Evolutionary conservation across 1,140 invertebrate genomes (phyloP), one percentile per base, ranked within the genome.

Genomic region (Sipha flava): DNA sequence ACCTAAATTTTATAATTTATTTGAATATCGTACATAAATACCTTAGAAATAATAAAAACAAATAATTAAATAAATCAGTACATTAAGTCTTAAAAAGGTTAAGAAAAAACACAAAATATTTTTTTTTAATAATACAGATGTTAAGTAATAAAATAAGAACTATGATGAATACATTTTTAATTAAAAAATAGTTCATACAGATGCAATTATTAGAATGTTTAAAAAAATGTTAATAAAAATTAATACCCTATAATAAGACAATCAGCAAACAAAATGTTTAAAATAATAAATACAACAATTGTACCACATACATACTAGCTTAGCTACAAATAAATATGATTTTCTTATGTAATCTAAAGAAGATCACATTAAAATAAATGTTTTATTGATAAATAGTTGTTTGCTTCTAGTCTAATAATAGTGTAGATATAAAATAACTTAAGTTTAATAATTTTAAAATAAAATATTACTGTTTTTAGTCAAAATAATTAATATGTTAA

Each of bases 231-330:
- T 57, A 10, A 75, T 40, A 75, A 2, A 75, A 57, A 75, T 57
- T 31, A 73, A 73, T 75, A 57, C n/a, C 18, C 29, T 73, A 54
- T 40, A 40, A 75, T 57, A n/a, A 34, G 23, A 52, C 49, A 54
- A 37, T 73, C 29, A 34, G 3, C 37, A 75, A 77, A 59, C 57
- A 75, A 43, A 40, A 73, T 23, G 31, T 21, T 47, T 70, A 47
- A 49, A 54, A 75, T 75, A 75, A 77, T 57, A 59, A 77, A 14
- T 34, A 59, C 23, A 59, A 77, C 14, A 59, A 59, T 77, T 40
- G 40, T 16, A 59, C 34, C 21, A 75, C 34, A 40, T 75, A 77
- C 57, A 77, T 16, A 59, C 43, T 59, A 40, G 37, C 40, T 59
- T 12, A 75, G 14, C 23, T 57, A 43, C 18, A 57, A 23, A 54